Conservation (phyloP, 2,113 vertebrate genomes). For the Motacilla alba region DNA sequence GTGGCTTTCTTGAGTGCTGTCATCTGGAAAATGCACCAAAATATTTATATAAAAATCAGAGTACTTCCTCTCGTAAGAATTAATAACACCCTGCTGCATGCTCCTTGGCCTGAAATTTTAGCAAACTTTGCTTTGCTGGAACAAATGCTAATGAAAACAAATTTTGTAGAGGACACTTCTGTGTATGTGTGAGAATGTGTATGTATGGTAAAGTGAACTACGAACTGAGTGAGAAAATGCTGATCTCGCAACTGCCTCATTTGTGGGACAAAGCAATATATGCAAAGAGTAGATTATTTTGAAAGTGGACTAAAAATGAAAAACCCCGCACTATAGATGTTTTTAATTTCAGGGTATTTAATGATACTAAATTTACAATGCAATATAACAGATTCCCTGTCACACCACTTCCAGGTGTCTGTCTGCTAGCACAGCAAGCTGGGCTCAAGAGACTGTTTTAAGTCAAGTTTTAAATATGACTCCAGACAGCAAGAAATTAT, state of each 20-base stretch:
- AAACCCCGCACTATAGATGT: rapidly evolving
- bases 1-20: constrained; percentile 67
- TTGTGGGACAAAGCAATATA: background rate
- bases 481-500: background rate
- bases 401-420: background rate
- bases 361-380: background rate
- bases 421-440: background rate
- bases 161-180: background rate
- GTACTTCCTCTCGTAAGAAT: rapidly evolving
- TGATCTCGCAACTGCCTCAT: background rate
- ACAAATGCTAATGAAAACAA: background rate
- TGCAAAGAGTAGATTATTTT: background rate
- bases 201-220: background rate
- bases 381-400: background rate
- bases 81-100: background rate
- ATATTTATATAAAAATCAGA: background rate
- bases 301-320: background rate
- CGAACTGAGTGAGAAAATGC: background rate
- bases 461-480: background rate
- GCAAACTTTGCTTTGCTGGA: background rate
- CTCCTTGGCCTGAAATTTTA: background rate
- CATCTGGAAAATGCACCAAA: constrained; percentile 64
- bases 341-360: background rate
- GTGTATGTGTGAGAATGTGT: background rate
- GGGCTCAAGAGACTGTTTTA: background rate